Base-by-base conservation (phyloP, 1,140 invertebrate genomes). In the Drosophila bocqueti region DNA sequence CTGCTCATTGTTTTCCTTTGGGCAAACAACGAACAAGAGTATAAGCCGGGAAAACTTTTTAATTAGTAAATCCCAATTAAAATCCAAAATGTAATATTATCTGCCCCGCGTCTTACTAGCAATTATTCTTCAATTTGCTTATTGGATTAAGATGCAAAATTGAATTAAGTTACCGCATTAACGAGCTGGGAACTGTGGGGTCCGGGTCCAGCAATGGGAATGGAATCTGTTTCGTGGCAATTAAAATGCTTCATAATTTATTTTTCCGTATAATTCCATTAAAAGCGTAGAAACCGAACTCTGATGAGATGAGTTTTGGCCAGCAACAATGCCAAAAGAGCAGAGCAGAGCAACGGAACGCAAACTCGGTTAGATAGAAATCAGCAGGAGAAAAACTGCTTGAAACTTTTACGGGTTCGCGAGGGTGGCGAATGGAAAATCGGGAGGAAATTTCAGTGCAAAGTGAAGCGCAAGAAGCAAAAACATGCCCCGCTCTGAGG, bases 41-140 rank as follows among this genome's bases (percentile, higher is more conserved):
- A 10, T 75, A 58, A 47, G 36, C 13, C 21, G 42, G 46, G 46
- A 40, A 74, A 87, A 87, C 72, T 87, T 89, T 87, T 84, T 87
- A 87, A 87, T 87, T 89, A 87, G 62, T 81, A 81, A 87, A 84
- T 78, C 65, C 84, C 84, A 87, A 87, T 89, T 87, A 89, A 87
- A 75, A 90, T 79, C 69, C 65, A 81, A 83, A 87, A 81, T 73
- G 63, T 87, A 75, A 67, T 81, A 89, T 81, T 84, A 89, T 84
- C 59, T 42, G 43, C 40, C 55, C 29, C 1, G 40, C 45, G 26
- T 49, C 60, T 65, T 46, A 47, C 54, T 60, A 46, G 72, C 81
- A 87, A 83, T 78, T 89, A 89, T 87, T 81, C 76, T 78, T 75
- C 67, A 87, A 84, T 87, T 89, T 81, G 81, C 66, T 90, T 85